Base-by-base conservation (phyloP, 2,888 invertebrate species). In the Sminthurinus aureus region DNA sequence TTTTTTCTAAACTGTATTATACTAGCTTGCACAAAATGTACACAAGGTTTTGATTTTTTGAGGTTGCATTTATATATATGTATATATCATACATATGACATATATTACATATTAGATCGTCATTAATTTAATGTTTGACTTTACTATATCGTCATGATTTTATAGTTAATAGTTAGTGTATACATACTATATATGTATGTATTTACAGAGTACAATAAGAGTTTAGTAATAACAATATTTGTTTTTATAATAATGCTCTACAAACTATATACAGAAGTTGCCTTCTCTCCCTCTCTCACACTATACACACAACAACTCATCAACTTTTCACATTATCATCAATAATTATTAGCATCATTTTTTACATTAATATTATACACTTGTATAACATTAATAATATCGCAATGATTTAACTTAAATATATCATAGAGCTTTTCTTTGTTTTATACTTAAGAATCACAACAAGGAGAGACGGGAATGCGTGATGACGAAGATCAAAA, bases 381-480 rank as follows among this genome's bases (percentile, higher is more conserved):
- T 38, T 38, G 38, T 38, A 38, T 38, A 38, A 38, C 6, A 38
- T 38, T 38, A 38, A 38, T 38, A 38, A 38, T 38, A 38, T 38
- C 38, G 38, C 38, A 38, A 38, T 38, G 6, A 38, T 38, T 38
- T 38, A 38, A 38, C 6, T 38, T 38, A 38, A 38, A 38, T 38
- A 38, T 38, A 38, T 38, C 38, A 38, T 38, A 38, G 38, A 38
- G 38, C 38, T 38, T 38, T 38, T 38, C 6, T 38, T 38, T 71
- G 1, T 71, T 71, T 2, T 71, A 24, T n/a, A n/a, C 11, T 15
- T 52, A 76, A 71, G 71, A 80, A 80, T 80, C 80, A 80, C 80
- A 80, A 80, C 71, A 80, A 71, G 50, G 51, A 38, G 38, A 38
- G 38, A 38, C 38, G 80, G 71, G 80, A 71, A 79, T 79, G 67